Evolutionary conservation across 1,140 invertebrate species (phyloP), one percentile per base, ranked within the genome.

Genomic region (Drosophila sulfurigaster): DNA sequence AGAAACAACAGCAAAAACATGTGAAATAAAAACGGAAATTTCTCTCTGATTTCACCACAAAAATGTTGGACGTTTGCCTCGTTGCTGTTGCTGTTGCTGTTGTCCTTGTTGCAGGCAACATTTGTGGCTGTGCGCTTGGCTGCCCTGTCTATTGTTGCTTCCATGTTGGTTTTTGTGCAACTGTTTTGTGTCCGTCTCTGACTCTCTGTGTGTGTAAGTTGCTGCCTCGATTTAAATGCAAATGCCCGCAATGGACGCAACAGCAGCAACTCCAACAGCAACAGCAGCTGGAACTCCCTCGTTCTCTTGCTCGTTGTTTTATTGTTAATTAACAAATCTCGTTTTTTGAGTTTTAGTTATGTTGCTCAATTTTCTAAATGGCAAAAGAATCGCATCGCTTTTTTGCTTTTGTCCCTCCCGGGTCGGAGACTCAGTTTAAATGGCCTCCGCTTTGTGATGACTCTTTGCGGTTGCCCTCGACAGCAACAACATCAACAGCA

Each of bases 311-410:
- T 67, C 70, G 65, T 63, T 65, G 76, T 89, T 81, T 89, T 85
- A 89, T 89, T 88, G 85, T 89, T 88, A 89, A 88, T 88, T 88
- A 88, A 88, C 85, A 89, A 85, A 89, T 89, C 85, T 89, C 66
- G 70, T 80, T 83, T 76, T 75, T 70, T 20, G 63, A 73, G 45
- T 46, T 74, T 77, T 66, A 64, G 77, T 62, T 59, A 52, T 68
- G 76, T 74, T 65, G 32, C 70, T 71, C 59, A 75, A 75, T 82
- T 80, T 81, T 65, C 85, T 64, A 79, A 81, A 76, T 76, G 74
- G 56, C 62, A 10, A 66, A 66, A 66, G 74, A 66, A 76, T 76
- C 59, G 69, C 69, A 38, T 20, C 56, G 65, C 49, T 60, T 74
- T 73, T 73, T 41, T 13, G 2, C 20, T 25, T 38, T 38, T 38